Conservation (phyloP, 2,888 invertebrate genomes). For the Tenodera sinensis region DNA sequence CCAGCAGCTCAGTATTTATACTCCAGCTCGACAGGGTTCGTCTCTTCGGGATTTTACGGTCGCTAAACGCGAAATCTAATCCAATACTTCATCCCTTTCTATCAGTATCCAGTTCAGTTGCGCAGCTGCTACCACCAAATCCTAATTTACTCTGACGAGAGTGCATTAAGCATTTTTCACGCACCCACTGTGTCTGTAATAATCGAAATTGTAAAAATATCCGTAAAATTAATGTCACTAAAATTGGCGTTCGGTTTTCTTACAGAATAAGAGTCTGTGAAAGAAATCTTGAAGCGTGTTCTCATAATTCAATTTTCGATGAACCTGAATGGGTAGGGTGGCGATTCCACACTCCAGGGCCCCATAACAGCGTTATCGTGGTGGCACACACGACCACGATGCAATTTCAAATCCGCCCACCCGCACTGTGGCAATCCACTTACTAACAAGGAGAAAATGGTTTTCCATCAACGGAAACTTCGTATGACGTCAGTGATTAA, state of each 20-base stretch:
- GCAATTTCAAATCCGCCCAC: slow-evolving; percentile 14
- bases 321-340: neutral
- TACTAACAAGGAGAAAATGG: neutral
- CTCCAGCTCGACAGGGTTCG: neutral
- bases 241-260: neutral
- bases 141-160: neutral
- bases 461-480: neutral
- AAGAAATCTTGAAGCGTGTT: neutral
- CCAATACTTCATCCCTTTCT: neutral
- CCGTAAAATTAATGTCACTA: neutral
- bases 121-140: neutral
- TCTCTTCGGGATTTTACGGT: neutral
- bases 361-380: neutral
- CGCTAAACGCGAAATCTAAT: neutral
- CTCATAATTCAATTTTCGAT: neutral
- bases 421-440: neutral
- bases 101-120: neutral
- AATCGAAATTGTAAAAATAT: neutral
- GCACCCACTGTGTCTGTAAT: neutral
- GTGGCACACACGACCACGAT: neutral
- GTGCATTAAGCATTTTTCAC: neutral
- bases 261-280: neutral
- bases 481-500: slow-evolving; percentile 20
- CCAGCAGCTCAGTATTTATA: neutral
- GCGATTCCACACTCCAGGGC: slow-evolving; percentile 10